Evolutionary conservation across 2,797 vertebrate species (phyloP), one percentile per base, ranked within the genome.

Genomic region (Sarcoramphus papa): DNA sequence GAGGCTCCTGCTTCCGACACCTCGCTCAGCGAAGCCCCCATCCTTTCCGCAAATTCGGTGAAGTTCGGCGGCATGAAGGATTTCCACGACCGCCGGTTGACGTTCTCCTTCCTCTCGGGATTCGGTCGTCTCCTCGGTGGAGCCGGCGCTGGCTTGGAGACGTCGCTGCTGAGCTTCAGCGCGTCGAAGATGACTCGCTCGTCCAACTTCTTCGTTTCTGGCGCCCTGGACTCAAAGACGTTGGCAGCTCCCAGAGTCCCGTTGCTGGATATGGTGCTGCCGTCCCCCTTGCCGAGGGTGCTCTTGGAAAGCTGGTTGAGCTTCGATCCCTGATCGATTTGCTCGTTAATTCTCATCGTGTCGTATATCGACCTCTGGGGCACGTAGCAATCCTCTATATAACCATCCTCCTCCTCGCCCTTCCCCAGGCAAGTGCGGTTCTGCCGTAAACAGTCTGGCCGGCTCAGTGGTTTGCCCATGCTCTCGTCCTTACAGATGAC

Each of bases 321-420:
- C 97, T 99, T 99, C 74, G 99, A 98, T 63, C 99, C 99, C 97
- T 99, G 99, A 97, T 99, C 99, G 81, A 99, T 99, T 96, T 99
- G 99, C 97, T 99, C 99, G 60, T 99, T 99, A 94, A 99, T 99
- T 73, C 99, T 98, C 99, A 99, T 99, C 0, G 99, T 99, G 94
- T 99, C 99, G 33, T 99, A 99, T 69, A 99, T 99, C 40, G 99
- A 99, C 57, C 99, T 97, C 97, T 99, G 99, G 31, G 99, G 99
- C 85, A 99, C 99, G 65, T 99, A 99, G 96, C 99, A 99, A 93
- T 99, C 99, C 95, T 99, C 99, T 80, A 99, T 99, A 96, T 99
- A 99, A 0, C 99, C 99, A 88, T 99, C 99, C 70, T 99, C 99
- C 70, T 99, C 99, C 37, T 99, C 99, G 4, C 99, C 99, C 97